Evolutionary conservation across 2,888 invertebrate genomes (phyloP), one percentile per base, ranked within the genome.

Genomic region (Rotaria socialis): DNA sequence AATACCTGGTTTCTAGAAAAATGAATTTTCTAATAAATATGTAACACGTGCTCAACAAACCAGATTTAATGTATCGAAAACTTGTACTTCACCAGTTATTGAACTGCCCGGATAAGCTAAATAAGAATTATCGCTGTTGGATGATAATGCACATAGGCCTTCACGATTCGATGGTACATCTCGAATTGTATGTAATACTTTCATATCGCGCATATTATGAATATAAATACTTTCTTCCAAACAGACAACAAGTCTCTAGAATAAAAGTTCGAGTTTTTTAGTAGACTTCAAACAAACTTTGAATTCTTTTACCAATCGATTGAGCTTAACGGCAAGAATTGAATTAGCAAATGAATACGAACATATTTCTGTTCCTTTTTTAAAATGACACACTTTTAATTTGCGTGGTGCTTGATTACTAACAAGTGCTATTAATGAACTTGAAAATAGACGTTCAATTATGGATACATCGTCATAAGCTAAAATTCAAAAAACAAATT

Each of bases 141-240:
- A 94, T 87, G 96, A 95, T 86, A 97, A 93, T 87, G 96, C 96
- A 92, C 96, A 96, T 88, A 97, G 93, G 43, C 99, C 99, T 89
- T 93, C 93, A 87, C 95, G 94, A 93, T 99, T 99, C 87, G 96
- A 95, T 88, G 99, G 98, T 88, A 98, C 99, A 92, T 99, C 98
- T 89, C 96, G 94, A 91, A 99, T 98, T 87, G 96, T 97, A 92
- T 99, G 98, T 90, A 98, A 93, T 88, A 97, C 95, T 92, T 96
- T 96, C 97, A 97, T 97, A 92, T 97, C 96, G 24, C 91, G 94
- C 90, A 99, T 97, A 92, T 97, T 97, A 93, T 99, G 98, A 91
- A 99, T 96, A 92, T 97, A 97, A 89, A 99, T 93, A 89, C 96
- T 96, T 92, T 98, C 98, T 92, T 98, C 97, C 90, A 99, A 93